phyloP scores from a whole-genome alignment of 2,797 vertebrate genomes.

The Ciconia nigra region DNA sequence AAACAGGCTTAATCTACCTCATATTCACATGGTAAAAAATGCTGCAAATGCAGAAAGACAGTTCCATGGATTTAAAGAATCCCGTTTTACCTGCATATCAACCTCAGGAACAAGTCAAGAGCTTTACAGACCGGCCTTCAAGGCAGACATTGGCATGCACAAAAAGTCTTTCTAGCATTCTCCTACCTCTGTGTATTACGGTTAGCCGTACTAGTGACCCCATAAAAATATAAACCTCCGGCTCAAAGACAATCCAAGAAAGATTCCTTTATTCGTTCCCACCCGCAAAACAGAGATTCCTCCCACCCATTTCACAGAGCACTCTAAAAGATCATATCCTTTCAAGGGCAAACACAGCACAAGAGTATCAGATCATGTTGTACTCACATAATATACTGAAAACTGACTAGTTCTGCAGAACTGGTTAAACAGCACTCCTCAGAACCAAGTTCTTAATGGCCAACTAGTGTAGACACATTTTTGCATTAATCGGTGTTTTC shows the following conservation, averaged over 20 bases:
- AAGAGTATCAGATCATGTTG: not conserved
- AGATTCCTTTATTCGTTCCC: not conserved
- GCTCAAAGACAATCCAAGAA: not conserved
- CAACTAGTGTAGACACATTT: not conserved
- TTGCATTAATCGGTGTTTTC: not conserved
- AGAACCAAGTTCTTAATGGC: not conserved
- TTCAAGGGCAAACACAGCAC: not conserved
- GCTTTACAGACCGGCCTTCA: not conserved
- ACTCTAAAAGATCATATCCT: not conserved
- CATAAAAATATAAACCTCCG: not conserved
- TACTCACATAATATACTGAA: not conserved
- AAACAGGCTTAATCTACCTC: not conserved
- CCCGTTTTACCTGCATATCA: not conserved
- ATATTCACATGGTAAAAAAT: not conserved
- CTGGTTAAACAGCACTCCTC: not conserved
- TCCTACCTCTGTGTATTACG: not conserved
- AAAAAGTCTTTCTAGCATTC: not conserved
- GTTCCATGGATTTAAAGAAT: not conserved
- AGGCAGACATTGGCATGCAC: not conserved
- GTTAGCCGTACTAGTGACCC: not conserved
- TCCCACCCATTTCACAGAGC: not conserved
- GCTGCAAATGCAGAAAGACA: not conserved
- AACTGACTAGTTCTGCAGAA: not conserved
- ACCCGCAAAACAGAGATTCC: not conserved
- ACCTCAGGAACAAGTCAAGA: not conserved